A percentile compares a stretch with the other conserved stretches of the same genome.
Conservation (phyloP, 2,113 vertebrate genomes). For the Mustela nigripes region DNA sequence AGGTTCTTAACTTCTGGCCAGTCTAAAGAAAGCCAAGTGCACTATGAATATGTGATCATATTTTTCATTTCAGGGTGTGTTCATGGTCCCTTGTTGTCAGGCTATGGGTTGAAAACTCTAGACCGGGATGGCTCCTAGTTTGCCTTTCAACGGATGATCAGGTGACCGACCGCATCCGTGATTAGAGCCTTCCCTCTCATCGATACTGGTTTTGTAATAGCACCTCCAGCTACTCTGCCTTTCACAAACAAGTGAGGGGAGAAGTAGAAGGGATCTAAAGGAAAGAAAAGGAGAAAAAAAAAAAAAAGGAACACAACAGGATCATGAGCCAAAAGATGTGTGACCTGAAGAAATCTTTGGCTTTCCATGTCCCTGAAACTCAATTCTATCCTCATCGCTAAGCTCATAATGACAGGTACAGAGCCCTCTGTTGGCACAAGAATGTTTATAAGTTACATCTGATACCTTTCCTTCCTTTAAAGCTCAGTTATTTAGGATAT, state of each 20-base stretch:
- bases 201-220: background rate
- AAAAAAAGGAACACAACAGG: background rate
- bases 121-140: background rate
- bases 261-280: background rate
- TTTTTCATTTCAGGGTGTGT: background rate
- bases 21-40: background rate
- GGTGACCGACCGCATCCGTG: accelerated
- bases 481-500: background rate
- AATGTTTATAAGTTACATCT: background rate
- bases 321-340: background rate
- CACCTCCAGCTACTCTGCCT: background rate
- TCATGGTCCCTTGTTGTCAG: background rate
- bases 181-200: accelerated
- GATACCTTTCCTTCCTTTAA: background rate
- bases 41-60: background rate
- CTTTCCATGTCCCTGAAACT: background rate
- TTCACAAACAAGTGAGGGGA: background rate
- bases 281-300: background rate
- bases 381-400: background rate
- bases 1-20: background rate
- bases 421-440: background rate
- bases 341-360: background rate
- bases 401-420: background rate
- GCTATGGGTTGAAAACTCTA: background rate
- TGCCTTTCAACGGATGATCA: background rate